These are phyloP conservation scores for Ischnus inquisitorius DNA, from an alignment of 2,888 invertebrate species.

Conservation along the genomic window DNA sequence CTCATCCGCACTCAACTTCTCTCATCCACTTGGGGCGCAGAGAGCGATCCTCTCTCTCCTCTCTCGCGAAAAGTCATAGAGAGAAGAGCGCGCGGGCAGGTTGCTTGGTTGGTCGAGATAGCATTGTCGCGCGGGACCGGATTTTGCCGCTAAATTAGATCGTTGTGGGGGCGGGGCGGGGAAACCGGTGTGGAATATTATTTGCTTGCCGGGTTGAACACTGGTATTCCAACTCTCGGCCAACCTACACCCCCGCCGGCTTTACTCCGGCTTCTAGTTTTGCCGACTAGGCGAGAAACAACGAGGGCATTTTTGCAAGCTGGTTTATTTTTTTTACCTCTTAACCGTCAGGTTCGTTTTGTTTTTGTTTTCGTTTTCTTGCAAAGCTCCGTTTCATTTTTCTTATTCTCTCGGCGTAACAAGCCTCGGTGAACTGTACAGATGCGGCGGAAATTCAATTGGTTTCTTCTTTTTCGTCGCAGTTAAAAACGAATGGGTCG, in stretches of 20 bases:
- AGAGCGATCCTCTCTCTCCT: conserved; percentile 28
- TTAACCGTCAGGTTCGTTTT: conserved; percentile 6
- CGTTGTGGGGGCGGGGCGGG: conserved; percentile 63
- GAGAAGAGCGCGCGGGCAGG: conserved; percentile 40
- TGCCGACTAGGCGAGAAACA: conserved; percentile 58
- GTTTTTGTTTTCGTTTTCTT: neutral
- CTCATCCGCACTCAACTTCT: conserved; percentile 55
- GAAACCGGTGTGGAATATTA: conserved; percentile 67
- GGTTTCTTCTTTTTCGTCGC: conserved; percentile 5
- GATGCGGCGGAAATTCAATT: conserved; percentile 41
- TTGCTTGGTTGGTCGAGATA: conserved; percentile 69
- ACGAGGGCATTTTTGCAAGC: conserved; percentile 49
- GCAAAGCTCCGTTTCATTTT: neutral
- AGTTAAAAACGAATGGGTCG: neutral
- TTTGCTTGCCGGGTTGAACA: conserved; percentile 56
- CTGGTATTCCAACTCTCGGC: conserved; percentile 27
- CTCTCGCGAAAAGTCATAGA: conserved; percentile 38
- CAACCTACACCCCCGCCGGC: neutral
- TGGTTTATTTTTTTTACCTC: conserved; percentile 15
- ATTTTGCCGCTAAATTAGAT: conserved; percentile 73
- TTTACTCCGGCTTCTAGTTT: conserved; percentile 33
- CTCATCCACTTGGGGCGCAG: conserved; percentile 4
- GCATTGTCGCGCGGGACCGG: conserved; percentile 68
- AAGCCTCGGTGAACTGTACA: neutral
- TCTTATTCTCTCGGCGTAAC: neutral